These are phyloP conservation scores for Sturnira hondurensis DNA, from an alignment of 2,113 vertebrate species.

Conservation along the genomic window DNA sequence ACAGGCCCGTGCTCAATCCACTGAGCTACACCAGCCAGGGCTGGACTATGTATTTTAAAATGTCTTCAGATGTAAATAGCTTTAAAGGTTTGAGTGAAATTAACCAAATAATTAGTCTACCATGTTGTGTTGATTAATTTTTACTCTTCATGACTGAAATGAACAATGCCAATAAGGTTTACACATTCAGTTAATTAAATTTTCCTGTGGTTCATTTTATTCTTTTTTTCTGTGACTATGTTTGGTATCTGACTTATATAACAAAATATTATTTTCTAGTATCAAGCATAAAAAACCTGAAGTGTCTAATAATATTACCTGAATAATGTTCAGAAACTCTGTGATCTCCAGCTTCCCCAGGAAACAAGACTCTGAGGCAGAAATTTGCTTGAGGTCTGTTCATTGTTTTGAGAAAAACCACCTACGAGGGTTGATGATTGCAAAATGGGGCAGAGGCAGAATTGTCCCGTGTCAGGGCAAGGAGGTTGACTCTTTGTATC, in stretches of 20 bases:
- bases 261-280: not conserved
- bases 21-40: too few species aligned
- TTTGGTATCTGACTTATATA: not conserved
- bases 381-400: not conserved
- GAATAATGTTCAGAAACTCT: not conserved
- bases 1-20: too few species aligned
- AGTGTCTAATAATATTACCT: not conserved
- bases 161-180: not conserved
- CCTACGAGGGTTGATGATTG: fast-evolving
- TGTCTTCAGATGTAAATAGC: not conserved
- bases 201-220: not conserved
- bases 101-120: not conserved
- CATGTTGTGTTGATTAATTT: not conserved
- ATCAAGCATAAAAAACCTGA: not conserved
- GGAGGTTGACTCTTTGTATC: not conserved
- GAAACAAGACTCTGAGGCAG: not conserved
- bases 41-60: not conserved
- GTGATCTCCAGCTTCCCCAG: not conserved
- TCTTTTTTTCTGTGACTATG: not conserved
- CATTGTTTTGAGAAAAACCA: not conserved
- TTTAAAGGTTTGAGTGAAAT: not conserved
- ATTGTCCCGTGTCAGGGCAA: not conserved
- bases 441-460: not conserved
- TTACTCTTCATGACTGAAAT: conserved; percentile 5
- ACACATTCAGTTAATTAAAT: not conserved